phyloP scores from a whole-genome alignment of 2,888 invertebrate species.

The Parnassius apollo region DNA sequence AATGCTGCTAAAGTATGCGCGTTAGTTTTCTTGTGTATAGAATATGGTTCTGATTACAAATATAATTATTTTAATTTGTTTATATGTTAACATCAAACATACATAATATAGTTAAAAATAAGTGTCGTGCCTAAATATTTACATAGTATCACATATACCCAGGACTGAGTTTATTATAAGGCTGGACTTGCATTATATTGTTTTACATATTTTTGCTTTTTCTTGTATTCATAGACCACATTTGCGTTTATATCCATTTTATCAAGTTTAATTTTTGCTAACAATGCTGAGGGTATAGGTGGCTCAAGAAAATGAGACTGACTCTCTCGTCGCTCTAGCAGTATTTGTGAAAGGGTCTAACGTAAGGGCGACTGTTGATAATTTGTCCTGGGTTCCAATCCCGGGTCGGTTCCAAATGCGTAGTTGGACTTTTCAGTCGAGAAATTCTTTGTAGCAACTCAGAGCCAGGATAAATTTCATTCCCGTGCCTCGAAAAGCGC shows the following conservation, averaged over 20 bases:
- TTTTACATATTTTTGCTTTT: constrained; percentile 21
- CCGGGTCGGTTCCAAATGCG: too few species aligned
- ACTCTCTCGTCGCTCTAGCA: too few species aligned
- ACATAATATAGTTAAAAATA: constrained; percentile 23
- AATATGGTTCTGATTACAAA: constrained; percentile 2
- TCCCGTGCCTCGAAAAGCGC: too few species aligned
- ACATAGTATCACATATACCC: constrained; percentile 25
- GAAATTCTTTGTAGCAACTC: too few species aligned
- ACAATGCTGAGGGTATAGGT: too few species aligned
- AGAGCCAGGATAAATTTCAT: too few species aligned
- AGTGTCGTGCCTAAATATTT: constrained; percentile 25
- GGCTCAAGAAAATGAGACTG: not conserved
- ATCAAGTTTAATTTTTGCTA: not conserved
- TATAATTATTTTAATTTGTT: constrained; percentile 9
- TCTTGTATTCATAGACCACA: constrained; percentile 34
- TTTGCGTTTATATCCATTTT: constrained; percentile 29
- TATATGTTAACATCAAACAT: constrained; percentile 3
- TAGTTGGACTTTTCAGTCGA: too few species aligned
- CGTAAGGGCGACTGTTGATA: too few species aligned
- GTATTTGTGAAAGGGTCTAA: too few species aligned
- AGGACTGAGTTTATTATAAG: constrained; percentile 43
- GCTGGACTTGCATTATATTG: constrained; percentile 38
- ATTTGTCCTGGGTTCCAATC: too few species aligned
- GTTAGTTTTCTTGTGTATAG: not conserved
- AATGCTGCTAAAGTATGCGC: too few species aligned